These are phyloP conservation scores for Thaleichthys pacificus DNA, from an alignment of 2,797 vertebrate species.

Conservation along the genomic window DNA sequence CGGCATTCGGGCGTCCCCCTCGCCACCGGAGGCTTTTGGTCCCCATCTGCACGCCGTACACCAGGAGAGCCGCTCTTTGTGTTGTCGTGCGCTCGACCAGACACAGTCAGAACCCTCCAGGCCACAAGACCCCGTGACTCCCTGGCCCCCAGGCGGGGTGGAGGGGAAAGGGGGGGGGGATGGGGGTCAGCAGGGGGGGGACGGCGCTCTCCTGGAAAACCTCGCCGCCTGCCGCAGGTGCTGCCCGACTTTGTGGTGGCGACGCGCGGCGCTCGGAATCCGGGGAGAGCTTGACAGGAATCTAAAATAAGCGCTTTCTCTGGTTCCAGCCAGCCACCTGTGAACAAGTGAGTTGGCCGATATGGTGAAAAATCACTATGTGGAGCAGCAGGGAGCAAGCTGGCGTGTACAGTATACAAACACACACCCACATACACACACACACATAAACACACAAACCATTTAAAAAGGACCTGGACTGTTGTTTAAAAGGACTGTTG, in stretches of 20 bases:
- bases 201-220: constrained; percentile 1
- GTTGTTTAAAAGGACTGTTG: no score
- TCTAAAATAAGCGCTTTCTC: constrained; percentile 33
- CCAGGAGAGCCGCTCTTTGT: constrained; percentile 52
- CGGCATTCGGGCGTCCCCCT: neutral
- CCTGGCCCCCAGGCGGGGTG: constrained; percentile 6
- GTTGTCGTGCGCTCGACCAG: constrained; percentile 47
- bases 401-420: neutral
- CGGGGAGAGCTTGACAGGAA: constrained; percentile 29
- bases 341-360: constrained; percentile 13
- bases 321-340: constrained; percentile 33
- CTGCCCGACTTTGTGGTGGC: constrained; percentile 5
- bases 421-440: constrained; percentile 1
- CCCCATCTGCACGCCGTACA: constrained; percentile 70
- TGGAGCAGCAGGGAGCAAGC: neutral
- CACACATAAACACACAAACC: neutral
- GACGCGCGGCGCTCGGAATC: neutral
- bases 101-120: constrained; percentile 17
- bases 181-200: neutral
- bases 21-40: constrained; percentile 16
- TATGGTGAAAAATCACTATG: constrained; percentile 17
- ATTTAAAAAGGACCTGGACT: neutral
- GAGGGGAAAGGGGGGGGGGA: neutral
- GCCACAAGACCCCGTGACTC: neutral
- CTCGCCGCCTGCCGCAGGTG: constrained; percentile 26